These are phyloP conservation scores for Serranus cabrilla DNA, from an alignment of 2,797 vertebrate genomes.

Conservation along the genomic window DNA sequence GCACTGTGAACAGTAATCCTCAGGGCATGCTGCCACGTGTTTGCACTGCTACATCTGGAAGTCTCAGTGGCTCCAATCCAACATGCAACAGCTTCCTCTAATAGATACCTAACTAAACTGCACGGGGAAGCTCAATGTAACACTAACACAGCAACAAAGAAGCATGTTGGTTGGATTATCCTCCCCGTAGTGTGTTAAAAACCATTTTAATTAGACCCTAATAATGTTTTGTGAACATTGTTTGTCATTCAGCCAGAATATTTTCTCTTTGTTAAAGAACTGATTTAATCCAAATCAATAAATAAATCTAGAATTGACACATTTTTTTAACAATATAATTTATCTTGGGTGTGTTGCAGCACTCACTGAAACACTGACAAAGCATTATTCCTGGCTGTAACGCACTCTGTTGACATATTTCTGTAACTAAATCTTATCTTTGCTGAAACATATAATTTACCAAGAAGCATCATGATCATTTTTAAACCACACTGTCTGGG, in stretches of 20 bases:
- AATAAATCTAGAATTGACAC: background rate
- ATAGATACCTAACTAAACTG: conserved; percentile 2
- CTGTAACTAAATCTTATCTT: conserved; percentile 30
- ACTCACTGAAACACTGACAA: background rate
- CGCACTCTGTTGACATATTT: conserved; percentile 1
- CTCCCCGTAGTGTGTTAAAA: background rate
- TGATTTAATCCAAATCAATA: background rate
- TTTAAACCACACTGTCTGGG: conserved; percentile 27
- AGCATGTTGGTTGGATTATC: background rate
- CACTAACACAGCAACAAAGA: background rate
- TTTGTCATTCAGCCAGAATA: background rate
- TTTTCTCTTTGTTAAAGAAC: background rate
- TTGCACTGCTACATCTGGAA: conserved; percentile 56
- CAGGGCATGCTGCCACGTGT: conserved; percentile 35
- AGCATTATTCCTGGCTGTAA: background rate
- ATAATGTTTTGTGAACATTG: background rate
- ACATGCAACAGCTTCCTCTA: conserved; percentile 13
- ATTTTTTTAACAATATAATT: background rate
- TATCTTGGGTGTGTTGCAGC: background rate
- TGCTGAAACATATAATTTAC: conserved; percentile 54
- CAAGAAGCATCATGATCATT: conserved; percentile 1
- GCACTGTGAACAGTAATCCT: conserved; percentile 57
- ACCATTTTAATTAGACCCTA: background rate
- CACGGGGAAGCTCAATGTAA: background rate
- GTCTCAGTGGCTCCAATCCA: conserved; percentile 29